phyloP scores from a whole-genome alignment of 1,140 invertebrate genomes.

The Platyscapa corneri region DNA sequence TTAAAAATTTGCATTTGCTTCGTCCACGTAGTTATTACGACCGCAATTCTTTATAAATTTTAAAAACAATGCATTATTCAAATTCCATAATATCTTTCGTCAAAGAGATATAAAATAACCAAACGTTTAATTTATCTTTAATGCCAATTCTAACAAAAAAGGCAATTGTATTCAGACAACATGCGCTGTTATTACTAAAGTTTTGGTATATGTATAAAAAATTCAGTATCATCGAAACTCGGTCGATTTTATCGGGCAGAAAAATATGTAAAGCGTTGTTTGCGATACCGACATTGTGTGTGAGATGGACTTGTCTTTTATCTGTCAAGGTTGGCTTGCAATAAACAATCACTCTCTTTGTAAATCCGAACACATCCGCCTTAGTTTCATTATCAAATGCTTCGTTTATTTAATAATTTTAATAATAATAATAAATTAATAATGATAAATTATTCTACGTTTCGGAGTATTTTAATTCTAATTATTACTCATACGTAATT shows the following conservation, averaged over 20 bases:
- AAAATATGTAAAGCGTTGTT: conserved; percentile 54
- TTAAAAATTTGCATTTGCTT: too few species aligned
- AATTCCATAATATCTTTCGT: too few species aligned
- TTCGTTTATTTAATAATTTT: background rate
- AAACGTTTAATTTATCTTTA: too few species aligned
- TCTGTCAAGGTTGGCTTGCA: conserved; percentile 45
- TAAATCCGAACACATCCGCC: background rate
- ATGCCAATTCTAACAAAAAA: too few species aligned
- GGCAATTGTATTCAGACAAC: background rate
- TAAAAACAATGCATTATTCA: too few species aligned
- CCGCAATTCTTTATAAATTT: too few species aligned
- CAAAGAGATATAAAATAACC: too few species aligned
- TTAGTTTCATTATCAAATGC: background rate
- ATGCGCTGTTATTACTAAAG: background rate
- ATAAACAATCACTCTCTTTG: conserved; percentile 17
- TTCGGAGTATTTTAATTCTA: too few species aligned
- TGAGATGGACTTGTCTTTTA: conserved; percentile 51
- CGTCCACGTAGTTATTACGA: too few species aligned
- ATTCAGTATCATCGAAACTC: background rate
- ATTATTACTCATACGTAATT: too few species aligned
- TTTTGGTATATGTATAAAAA: background rate
- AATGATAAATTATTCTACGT: too few species aligned
- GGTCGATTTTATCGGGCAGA: conserved; percentile 52
- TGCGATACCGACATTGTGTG: background rate
- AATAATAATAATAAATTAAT: too few species aligned